Percentiles rank a stretch among this genome's conserved stretches.
Evolutionary conservation across 2,113 vertebrate genomes (phyloP).

Genomic region (Anolis carolinensis): DNA sequence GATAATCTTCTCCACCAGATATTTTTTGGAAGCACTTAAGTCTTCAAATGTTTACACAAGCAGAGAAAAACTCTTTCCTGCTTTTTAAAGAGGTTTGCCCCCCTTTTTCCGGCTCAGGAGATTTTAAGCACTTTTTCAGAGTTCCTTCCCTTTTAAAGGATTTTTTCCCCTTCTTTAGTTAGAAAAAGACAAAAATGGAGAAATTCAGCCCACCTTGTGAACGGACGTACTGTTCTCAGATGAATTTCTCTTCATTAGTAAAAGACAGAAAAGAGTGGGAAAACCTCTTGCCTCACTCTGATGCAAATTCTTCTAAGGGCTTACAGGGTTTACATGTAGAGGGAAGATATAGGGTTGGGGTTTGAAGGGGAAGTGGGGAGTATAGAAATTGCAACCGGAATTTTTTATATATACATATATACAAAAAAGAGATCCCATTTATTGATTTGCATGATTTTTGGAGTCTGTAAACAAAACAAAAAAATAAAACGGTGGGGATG

Average conservation of each 20-base stretch:
- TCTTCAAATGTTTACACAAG: slow-evolving; percentile 9
- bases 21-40: neutral
- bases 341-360: neutral
- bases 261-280: neutral
- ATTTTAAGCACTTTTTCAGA: slow-evolving; percentile 13
- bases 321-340: neutral
- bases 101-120: neutral
- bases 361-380: neutral
- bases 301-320: slow-evolving; percentile 25
- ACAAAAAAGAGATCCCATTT: slow-evolving; percentile 17
- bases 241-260: slow-evolving; percentile 8
- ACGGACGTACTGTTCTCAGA: neutral
- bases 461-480: slow-evolving; percentile 32
- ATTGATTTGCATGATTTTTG: slow-evolving; percentile 30
- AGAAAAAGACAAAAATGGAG: neutral
- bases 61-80: neutral
- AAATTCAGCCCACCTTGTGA: neutral
- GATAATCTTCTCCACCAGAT: neutral
- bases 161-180: slow-evolving; percentile 11
- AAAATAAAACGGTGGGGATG: slow-evolving; percentile 17
- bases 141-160: slow-evolving; percentile 7
- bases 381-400: slow-evolving; percentile 1
- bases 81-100: neutral
- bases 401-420: slow-evolving; percentile 4
- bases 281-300: slow-evolving; percentile 5